A percentile compares a stretch with the other conserved stretches of the same genome.
These are phyloP conservation scores for Aelia acuminata DNA, from an alignment of 2,888 invertebrate species.

Conservation along the genomic window DNA sequence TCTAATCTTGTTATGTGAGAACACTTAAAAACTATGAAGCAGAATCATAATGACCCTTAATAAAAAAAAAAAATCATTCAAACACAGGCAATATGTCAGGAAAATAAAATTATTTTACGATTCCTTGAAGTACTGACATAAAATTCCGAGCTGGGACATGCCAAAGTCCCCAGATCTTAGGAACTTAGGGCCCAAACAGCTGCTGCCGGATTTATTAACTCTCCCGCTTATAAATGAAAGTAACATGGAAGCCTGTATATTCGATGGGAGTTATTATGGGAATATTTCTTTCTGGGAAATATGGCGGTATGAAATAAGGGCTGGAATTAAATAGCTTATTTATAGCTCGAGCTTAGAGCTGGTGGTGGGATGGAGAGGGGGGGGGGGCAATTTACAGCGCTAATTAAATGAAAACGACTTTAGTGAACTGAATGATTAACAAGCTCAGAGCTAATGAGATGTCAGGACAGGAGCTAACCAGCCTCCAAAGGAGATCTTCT, in stretches of 20 bases:
- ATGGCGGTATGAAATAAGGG: conserved; percentile 8
- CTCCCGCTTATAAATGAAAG: background rate
- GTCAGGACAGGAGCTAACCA: background rate
- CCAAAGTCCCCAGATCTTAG: background rate
- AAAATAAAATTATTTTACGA: background rate
- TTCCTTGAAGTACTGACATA: background rate
- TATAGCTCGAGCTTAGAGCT: background rate
- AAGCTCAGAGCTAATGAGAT: conserved; percentile 2
- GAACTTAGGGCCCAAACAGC: background rate
- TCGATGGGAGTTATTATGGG: conserved; percentile 19
- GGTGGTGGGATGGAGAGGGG: background rate
- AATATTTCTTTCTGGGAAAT: conserved; percentile 23
- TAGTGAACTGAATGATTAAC: conserved; percentile 38
- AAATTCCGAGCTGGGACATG: background rate
- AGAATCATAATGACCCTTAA: too few species aligned
- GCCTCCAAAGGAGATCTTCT: background rate
- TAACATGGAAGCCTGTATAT: conserved; percentile 10
- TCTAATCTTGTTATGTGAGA: too few species aligned
- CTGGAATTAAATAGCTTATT: conserved; percentile 33
- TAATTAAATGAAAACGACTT: conserved; percentile 41
- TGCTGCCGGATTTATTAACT: conserved; percentile 28
- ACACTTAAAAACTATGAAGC: too few species aligned
- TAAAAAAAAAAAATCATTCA: too few species aligned
- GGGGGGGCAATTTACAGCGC: conserved; percentile 12
- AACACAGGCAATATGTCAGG: background rate